Evolutionary conservation across 1,140 invertebrate genomes (phyloP), one percentile per base, ranked within the genome.

Genomic region (Tribolium castaneum): DNA sequence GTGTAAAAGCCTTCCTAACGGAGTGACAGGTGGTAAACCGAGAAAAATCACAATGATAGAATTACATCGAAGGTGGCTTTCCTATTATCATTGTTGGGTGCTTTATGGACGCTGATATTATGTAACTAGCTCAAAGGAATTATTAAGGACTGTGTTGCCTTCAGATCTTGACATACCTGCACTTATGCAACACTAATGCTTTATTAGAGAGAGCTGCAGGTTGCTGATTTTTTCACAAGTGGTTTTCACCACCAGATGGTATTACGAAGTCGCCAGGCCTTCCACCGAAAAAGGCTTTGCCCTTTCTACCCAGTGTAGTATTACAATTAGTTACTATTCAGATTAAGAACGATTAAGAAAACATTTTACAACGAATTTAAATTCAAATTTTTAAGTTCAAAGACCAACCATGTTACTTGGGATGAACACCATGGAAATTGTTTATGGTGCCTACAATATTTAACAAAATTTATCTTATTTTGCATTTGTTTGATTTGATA

Each of bases 21-120:
- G 62, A 56, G 59, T 77, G 75, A 77, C 75, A 77, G 75, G 75
- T 77, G 75, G 75, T 77, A 77, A 71, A 77, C 75, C 75, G 25
- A 66, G 25, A 66, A 66, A 66, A 66, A 66, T 66, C 10, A 5
- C 19, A 25, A 9, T 10, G 39, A 45, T 45, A 10, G 16, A 59
- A 25, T 59, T 59, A 59, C 54, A 39, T 66, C 25, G 59, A n/a
- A 5, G 59, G 39, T 45, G 39, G 39, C 39, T 45, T 9, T 45
- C n/a, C 39, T 45, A 45, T 10, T 45, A 45, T 30, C 30, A 30
- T 54, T 9, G 3, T 62, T 16, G 19, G 54, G 54, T 59, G 54
- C 14, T 12, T 35, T 35, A 66, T 66, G 59, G 2, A 19, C 16
- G 16, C 1, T 1, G 16, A 30, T 3, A 9, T 59, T 59, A 22